These are phyloP conservation scores for Copidosoma aretas DNA, from an alignment of 2,888 invertebrate genomes.

Conservation along the genomic window DNA sequence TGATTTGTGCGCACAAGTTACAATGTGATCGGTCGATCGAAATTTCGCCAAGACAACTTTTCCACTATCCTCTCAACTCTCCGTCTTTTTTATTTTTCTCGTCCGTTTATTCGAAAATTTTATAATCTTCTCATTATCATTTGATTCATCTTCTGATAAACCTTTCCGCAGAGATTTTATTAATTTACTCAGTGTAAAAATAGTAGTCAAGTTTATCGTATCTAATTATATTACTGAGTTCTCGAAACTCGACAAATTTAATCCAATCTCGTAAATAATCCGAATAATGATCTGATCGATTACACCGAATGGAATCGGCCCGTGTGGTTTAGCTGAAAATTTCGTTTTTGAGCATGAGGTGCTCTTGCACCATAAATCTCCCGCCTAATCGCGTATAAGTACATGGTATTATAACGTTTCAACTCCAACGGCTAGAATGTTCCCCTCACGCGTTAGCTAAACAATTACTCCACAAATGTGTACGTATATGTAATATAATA, in stretches of 20 bases:
- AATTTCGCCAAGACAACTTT: conserved; percentile 26
- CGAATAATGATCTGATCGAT: too few species aligned
- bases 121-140: too few species aligned
- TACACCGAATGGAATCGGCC: too few species aligned
- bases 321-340: too few species aligned
- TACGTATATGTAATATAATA: too few species aligned
- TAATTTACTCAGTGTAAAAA: conserved; percentile 61
- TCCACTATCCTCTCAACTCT: neutral
- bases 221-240: too few species aligned
- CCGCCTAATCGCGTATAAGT: too few species aligned
- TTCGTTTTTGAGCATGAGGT: too few species aligned
- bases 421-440: neutral
- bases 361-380: too few species aligned
- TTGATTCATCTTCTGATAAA: neutral
- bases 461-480: conserved; percentile 18
- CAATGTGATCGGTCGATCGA: conserved; percentile 34
- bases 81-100: neutral
- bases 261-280: too few species aligned
- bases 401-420: too few species aligned
- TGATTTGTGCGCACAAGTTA: conserved; percentile 43
- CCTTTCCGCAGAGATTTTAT: conserved; percentile 40
- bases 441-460: conserved; percentile 9
- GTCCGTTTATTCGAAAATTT: neutral
- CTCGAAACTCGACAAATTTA: too few species aligned
- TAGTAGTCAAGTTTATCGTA: conserved; percentile 50